phyloP scores from a whole-genome alignment of 2,888 invertebrate genomes.

The Ernsta delagoae region DNA sequence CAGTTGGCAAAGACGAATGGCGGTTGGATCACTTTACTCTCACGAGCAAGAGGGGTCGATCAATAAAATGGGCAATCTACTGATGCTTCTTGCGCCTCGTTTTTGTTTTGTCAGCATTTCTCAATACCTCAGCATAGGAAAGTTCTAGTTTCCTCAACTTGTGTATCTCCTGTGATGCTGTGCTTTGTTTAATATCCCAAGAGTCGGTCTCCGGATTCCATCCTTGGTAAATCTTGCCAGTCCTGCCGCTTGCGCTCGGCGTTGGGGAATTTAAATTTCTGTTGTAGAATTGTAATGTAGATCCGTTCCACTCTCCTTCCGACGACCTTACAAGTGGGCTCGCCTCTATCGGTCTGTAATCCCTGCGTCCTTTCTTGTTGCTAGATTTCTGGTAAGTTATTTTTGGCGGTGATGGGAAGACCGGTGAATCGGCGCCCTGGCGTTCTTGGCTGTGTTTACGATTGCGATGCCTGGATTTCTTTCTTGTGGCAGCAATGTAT shows the following conservation, averaged over 20 bases:
- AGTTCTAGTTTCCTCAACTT: conserved; percentile 92
- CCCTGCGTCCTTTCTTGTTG: conserved; percentile 83
- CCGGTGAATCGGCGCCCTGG: conserved; percentile 88
- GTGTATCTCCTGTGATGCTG: conserved; percentile 93
- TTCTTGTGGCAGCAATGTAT: conserved; percentile 89
- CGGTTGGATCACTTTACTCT: conserved; percentile 75
- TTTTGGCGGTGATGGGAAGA: conserved; percentile 88
- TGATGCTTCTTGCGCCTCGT: conserved; percentile 81
- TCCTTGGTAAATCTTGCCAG: conserved; percentile 78
- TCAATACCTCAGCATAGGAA: conserved; percentile 93
- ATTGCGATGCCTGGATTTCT: conserved; percentile 88
- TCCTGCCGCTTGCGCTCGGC: conserved; percentile 81
- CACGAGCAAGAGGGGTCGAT: conserved; percentile 72
- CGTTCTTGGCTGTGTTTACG: conserved; percentile 86
- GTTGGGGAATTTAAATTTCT: conserved; percentile 85
- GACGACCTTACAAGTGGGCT: conserved; percentile 75
- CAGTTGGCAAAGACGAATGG: conserved; percentile 83
- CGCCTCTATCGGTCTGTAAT: conserved; percentile 83
- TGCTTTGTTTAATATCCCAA: conserved; percentile 85
- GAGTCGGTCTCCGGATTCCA: conserved; percentile 80
- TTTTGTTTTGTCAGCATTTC: conserved; percentile 87
- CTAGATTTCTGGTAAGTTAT: conserved; percentile 84
- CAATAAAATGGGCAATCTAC: conserved; percentile 63
- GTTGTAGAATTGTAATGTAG: conserved; percentile 88
- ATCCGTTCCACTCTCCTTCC: conserved; percentile 88